Evolutionary conservation across 2,113 vertebrate species (phyloP).

Genomic region (Tachycineta bicolor): DNA sequence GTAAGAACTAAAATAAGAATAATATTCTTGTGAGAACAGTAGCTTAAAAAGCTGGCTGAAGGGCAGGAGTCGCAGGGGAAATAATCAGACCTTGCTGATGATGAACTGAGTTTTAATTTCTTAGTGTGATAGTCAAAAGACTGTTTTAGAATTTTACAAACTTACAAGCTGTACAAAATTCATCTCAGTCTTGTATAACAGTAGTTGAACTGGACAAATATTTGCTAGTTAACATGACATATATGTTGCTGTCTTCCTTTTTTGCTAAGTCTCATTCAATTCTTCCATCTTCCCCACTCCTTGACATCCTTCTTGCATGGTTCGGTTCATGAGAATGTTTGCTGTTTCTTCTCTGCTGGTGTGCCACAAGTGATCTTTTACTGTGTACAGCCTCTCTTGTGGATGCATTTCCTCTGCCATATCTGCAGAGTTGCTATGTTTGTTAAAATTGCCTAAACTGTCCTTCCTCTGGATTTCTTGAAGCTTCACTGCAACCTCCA

Average conservation of each 20-base stretch:
- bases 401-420: background rate
- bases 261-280: background rate
- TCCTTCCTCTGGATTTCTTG: background rate
- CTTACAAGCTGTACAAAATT: background rate
- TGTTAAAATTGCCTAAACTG: background rate
- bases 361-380: background rate
- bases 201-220: background rate
- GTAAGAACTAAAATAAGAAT: background rate
- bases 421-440: background rate
- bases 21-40: background rate
- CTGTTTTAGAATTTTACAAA: background rate
- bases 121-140: background rate
- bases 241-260: background rate
- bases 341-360: background rate
- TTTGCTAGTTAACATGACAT: background rate
- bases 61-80: background rate
- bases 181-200: rapidly evolving
- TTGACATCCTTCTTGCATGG: background rate
- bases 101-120: background rate
- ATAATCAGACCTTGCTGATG: background rate
- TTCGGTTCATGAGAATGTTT: background rate
- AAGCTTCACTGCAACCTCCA: background rate
- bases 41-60: background rate
- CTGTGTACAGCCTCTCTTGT: background rate
- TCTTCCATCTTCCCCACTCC: background rate